Base-by-base conservation (phyloP, 2,797 vertebrate genomes). In the Spea hammondii region DNA sequence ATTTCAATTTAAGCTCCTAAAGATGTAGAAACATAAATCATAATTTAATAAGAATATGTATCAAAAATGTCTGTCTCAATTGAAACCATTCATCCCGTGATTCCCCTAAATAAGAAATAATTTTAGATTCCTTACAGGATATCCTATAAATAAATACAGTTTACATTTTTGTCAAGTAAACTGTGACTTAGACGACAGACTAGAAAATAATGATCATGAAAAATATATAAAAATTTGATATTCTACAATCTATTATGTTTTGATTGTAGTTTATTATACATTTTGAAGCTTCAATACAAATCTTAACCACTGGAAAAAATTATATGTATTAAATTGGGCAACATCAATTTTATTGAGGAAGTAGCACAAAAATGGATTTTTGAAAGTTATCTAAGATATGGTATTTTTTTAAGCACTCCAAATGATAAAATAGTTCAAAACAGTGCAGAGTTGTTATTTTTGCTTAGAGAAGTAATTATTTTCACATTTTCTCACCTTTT, bases 391-490 rank as follows among this genome's bases (percentile, higher is more conserved):
- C 59, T 17, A 4, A 55, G 14, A 45, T 32, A 70, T 54, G 11
- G 32, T 68, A 44, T 50, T 8, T 68, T 75, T 62, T 74, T 54
- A 80, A 50, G 50, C 17, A 65, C 14, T 66, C 9, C 50, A 72
- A 8, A 32, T 47, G 55, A 74, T 59, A 65, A 78, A 70, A 80
- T 45, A 11, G 51, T 72, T 72, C 8, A 14, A 32, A 48, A 71
- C 5, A 12, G 55, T 53, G 13, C 10, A 60, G 60, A 53, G 53
- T 81, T 81, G 62, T 62, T 32, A 81, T 72, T 76, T 76, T 72
- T 70, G 51, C 67, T 84, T 84, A 49, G 8, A 70, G 4, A 62
- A 1, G 48, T 9, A 0, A 5, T 49, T 79, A 17, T 76, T 53
- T 72, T 55, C 10, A n/a, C 13, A 2, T 62, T 0, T 8, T 54